These are phyloP conservation scores for Drosophila teissieri DNA, from an alignment of 1,140 invertebrate species.

Conservation along the genomic window DNA sequence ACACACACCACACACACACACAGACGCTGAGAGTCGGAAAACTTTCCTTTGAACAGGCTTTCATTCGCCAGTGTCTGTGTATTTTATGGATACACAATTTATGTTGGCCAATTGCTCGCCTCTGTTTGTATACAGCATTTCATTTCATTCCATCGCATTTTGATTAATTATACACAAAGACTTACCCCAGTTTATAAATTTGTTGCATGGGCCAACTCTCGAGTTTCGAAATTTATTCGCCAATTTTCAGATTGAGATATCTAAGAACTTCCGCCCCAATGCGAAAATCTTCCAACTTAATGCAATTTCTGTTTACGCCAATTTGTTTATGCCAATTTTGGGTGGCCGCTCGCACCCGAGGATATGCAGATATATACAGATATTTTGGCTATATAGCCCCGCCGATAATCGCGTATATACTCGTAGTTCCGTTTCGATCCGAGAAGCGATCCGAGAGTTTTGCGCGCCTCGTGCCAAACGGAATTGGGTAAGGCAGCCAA, in stretches of 20 bases:
- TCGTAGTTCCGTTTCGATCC: conserved; percentile 10
- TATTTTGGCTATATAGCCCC: conserved; percentile 23
- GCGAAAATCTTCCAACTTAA: neutral
- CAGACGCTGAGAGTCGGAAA: conserved; percentile 29
- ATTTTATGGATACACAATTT: conserved; percentile 81
- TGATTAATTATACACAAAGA: conserved; percentile 35
- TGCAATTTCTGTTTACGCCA: conserved; percentile 4
- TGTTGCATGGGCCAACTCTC: neutral
- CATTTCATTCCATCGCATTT: conserved; percentile 8
- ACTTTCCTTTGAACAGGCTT: conserved; percentile 48
- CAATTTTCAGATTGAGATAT: conserved; percentile 3
- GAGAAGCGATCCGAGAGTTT: conserved; percentile 32
- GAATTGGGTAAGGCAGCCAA: conserved; percentile 64
- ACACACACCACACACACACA: neutral
- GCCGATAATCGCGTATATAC: conserved; percentile 15
- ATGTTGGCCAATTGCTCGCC: conserved; percentile 67
- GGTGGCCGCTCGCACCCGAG: conserved; percentile 2
- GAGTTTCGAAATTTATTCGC: neutral
- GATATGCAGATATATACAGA: conserved; percentile 6
- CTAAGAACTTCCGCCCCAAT: conserved; percentile 19
- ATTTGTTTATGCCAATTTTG: conserved; percentile 19
- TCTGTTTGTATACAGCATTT: conserved; percentile 56
- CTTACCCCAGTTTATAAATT: conserved; percentile 61
- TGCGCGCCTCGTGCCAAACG: conserved; percentile 69
- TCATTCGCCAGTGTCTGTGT: conserved; percentile 45